These are phyloP conservation scores for Drosophila kuntzei DNA, from an alignment of 2,888 invertebrate genomes.

Conservation along the genomic window DNA sequence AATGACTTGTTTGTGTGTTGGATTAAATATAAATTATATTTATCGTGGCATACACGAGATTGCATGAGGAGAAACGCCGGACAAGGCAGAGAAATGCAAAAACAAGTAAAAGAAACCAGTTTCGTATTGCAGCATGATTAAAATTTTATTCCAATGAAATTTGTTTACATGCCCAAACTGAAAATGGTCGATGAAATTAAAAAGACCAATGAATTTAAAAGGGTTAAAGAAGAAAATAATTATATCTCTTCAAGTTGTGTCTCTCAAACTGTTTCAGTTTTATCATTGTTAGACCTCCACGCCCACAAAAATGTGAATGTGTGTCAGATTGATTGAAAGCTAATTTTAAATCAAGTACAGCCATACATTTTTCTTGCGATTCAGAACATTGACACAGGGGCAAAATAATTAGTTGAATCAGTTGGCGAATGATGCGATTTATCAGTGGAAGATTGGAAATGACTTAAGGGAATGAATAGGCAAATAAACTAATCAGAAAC, in stretches of 20 bases:
- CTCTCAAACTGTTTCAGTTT: background rate
- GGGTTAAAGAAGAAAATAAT: background rate
- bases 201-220: conserved; percentile 1
- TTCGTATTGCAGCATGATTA: conserved; percentile 59
- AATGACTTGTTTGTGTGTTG: conserved; percentile 78
- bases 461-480: conserved; percentile 6
- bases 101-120: conserved; percentile 43
- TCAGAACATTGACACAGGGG: conserved; percentile 13
- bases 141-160: conserved; percentile 65
- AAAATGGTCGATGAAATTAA: conserved; percentile 19
- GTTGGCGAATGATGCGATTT: conserved; percentile 31
- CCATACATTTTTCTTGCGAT: background rate
- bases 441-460: conserved; percentile 24
- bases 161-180: conserved; percentile 30
- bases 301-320: conserved; percentile 1
- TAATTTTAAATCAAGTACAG: conserved; percentile 23
- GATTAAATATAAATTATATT: conserved; percentile 78
- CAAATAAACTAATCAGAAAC: conserved; percentile 47
- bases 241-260: background rate
- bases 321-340: conserved; percentile 40
- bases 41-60: conserved; percentile 41
- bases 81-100: conserved; percentile 17
- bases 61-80: background rate
- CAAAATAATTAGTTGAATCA: conserved; percentile 53
- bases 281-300: conserved; percentile 11